phyloP scores from a whole-genome alignment of 2,888 invertebrate genomes.

The Xiphydria camelus region DNA sequence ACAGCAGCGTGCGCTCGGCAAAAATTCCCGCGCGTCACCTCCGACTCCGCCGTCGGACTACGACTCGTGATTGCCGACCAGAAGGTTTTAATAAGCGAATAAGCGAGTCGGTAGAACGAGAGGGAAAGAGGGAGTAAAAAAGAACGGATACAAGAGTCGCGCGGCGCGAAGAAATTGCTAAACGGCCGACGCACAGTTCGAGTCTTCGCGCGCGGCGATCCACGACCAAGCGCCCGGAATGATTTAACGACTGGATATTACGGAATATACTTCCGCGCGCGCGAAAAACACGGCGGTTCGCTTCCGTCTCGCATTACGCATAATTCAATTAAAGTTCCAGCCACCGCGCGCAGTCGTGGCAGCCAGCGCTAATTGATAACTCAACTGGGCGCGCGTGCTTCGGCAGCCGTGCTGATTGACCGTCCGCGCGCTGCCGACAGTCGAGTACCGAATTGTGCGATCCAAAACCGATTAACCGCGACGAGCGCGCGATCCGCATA shows the following conservation, averaged over 20 bases:
- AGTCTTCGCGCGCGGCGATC: constrained; percentile 1
- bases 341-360: constrained; percentile 37
- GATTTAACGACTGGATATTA: constrained; percentile 30
- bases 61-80: constrained; percentile 17
- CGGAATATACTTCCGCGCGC: constrained; percentile 6
- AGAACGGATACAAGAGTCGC: constrained; percentile 16
- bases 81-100: constrained; percentile 38
- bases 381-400: constrained; percentile 34
- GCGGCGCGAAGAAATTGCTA: not conserved
- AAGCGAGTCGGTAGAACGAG: constrained; percentile 7
- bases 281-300: constrained; percentile 16
- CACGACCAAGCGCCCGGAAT: constrained; percentile 23
- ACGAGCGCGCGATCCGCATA: too few species aligned
- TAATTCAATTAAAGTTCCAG: constrained; percentile 49
- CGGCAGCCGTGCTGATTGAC: constrained; percentile 20
- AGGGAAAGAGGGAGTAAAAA: not conserved
- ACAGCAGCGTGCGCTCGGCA: too few species aligned
- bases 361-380: constrained; percentile 52
- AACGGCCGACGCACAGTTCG: not conserved
- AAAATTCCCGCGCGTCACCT: too few species aligned
- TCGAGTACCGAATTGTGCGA: too few species aligned
- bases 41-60: too few species aligned
- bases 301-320: constrained; percentile 23
- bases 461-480: too few species aligned
- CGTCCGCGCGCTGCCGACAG: too few species aligned